phyloP scores from a whole-genome alignment of 2,888 invertebrate species.

The Andrena minutula region DNA sequence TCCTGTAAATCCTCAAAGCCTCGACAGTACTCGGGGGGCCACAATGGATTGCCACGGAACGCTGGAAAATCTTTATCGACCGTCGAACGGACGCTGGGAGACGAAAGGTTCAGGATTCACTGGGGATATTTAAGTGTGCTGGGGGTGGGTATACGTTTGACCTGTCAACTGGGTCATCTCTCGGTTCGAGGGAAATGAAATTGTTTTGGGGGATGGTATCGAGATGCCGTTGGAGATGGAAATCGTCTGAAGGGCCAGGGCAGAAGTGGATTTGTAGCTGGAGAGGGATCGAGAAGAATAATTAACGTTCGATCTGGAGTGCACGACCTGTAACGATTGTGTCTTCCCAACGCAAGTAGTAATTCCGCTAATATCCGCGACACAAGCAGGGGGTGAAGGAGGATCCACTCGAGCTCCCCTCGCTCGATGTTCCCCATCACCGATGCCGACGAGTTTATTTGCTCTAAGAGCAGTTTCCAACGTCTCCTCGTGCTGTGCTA shows the following conservation, averaged over 20 bases:
- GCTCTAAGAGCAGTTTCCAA: constrained; percentile 13
- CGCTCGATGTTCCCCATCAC: constrained; percentile 11
- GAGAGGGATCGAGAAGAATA: no score
- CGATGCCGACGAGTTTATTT: constrained; percentile 26
- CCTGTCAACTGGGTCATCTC: no score
- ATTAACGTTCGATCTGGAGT: no score
- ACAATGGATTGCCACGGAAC: constrained; percentile 54
- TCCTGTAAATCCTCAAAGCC: constrained; percentile 60
- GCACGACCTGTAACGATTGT: not conserved
- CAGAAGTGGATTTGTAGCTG: no score
- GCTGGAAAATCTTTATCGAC: constrained; percentile 39
- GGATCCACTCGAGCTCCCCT: constrained; percentile 23
- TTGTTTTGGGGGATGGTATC: no score
- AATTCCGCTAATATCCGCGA: constrained; percentile 47
- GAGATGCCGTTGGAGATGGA: no score
- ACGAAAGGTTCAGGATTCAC: not conserved
- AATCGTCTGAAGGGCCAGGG: no score
- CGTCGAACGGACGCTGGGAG: not conserved
- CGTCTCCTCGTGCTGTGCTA: constrained; percentile 10
- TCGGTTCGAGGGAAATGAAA: no score
- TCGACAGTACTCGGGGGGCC: constrained; percentile 26
- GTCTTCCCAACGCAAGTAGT: constrained; percentile 27
- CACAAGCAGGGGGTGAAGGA: constrained; percentile 10
- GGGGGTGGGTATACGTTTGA: no score
- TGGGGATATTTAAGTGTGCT: not conserved